Conservation (phyloP, 2,888 invertebrate species). For the Blastobasis adustella region DNA sequence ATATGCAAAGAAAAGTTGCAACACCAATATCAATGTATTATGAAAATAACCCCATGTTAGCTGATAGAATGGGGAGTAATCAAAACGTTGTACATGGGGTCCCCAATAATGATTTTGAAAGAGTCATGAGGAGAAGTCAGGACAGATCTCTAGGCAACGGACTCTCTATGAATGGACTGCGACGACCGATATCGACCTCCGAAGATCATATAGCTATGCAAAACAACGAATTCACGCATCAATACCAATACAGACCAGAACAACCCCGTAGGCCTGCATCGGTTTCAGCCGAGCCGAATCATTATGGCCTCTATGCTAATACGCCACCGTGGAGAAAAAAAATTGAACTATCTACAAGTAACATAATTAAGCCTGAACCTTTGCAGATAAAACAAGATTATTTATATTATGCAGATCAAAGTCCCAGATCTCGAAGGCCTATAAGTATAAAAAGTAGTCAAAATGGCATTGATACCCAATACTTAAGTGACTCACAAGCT, state of each 20-base stretch:
- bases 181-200: constrained; percentile 65
- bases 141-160: constrained; percentile 59
- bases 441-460: constrained; percentile 78
- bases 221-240: constrained; percentile 56
- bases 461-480: constrained; percentile 57
- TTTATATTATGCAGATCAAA: constrained; percentile 82
- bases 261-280: constrained; percentile 66
- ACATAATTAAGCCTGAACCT: constrained; percentile 53
- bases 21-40: constrained; percentile 69
- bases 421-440: constrained; percentile 82
- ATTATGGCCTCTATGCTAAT: constrained; percentile 59
- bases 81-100: constrained; percentile 53
- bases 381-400: constrained; percentile 66
- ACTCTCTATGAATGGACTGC: constrained; percentile 54
- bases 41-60: constrained; percentile 50
- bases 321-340: constrained; percentile 58
- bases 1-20: constrained; percentile 77
- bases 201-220: constrained; percentile 72
- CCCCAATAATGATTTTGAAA: constrained; percentile 64
- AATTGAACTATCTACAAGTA: constrained; percentile 27
- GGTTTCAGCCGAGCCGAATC: constrained; percentile 66
- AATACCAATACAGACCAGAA: constrained; percentile 43
- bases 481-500: constrained; percentile 68
- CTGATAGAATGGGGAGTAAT: constrained; percentile 42
- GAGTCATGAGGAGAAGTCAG: constrained; percentile 66